phyloP scores from a whole-genome alignment of 2,113 vertebrate species.

The Acrocephalus kingi region DNA sequence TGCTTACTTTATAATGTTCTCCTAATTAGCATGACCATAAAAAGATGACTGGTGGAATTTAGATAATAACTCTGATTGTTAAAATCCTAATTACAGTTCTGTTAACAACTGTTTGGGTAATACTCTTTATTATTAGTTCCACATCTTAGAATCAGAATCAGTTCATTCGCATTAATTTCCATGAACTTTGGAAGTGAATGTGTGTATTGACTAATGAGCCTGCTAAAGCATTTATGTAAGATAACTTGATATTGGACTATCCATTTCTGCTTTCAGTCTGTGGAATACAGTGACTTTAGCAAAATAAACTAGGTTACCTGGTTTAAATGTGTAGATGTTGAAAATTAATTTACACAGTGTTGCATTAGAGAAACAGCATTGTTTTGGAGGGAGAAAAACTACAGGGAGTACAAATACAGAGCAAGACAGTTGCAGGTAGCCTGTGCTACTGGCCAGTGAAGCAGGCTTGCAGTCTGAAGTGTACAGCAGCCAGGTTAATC shows the following conservation, averaged over 20 bases:
- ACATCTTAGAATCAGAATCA: background rate
- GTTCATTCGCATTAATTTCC: constrained; percentile 9
- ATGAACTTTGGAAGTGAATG: background rate
- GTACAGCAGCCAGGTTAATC: background rate
- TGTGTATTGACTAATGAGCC: background rate
- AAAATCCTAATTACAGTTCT: constrained; percentile 44
- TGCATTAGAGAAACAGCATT: background rate
- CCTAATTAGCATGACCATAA: background rate
- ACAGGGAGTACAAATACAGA: background rate
- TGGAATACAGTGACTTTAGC: background rate
- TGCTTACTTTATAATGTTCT: background rate
- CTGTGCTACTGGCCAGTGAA: background rate
- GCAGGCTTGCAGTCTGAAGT: background rate
- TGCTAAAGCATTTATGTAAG: background rate
- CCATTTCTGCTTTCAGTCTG: background rate
- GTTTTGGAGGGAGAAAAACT: background rate
- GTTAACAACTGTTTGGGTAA: constrained; percentile 14
- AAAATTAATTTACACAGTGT: background rate
- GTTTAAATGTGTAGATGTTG: background rate
- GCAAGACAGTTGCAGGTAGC: background rate
- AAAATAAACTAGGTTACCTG: background rate
- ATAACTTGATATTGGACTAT: background rate
- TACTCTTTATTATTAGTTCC: constrained; percentile 5
- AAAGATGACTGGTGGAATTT: background rate
- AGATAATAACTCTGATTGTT: constrained; percentile 19